Base-by-base conservation (phyloP, 2,888 invertebrate species). In the Masnerella sp. region DNA sequence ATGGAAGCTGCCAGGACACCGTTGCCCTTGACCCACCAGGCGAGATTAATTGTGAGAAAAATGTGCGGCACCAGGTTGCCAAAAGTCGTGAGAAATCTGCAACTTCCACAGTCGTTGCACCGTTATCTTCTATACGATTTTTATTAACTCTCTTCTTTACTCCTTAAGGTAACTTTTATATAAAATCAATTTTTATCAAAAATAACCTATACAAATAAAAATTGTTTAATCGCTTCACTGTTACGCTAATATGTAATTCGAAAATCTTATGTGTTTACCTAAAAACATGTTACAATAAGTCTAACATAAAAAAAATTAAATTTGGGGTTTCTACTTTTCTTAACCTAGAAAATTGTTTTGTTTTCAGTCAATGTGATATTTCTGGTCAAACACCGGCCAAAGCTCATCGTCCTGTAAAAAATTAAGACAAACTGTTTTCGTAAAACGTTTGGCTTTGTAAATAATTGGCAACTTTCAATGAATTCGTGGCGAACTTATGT, bases 51-150 rank as follows among this genome's bases (percentile, higher is more conserved):
- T 71, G 85, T 93, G 0, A 88, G 93, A 25, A 90, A 88, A 77
- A 81, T 89, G 30, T 89, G 93, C 59, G 92, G 93, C 0, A 89
- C 89, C 4, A 88, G 89, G 25, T 83, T 93, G 2, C 88, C 91
- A 0, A 88, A 91, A 42, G 84, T 90, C 5, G 91, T 91, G 0
- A 87, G 89, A 12, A 88, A 89, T 28, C 88, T 94, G 22, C 92
- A 92, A 43, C 81, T 94, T 22, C 94, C 94, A 0, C 89, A 88
- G 67, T 90, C 90, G 43, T 88, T 94, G 49, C 91, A 91, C 74
- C 90, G 91, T 77, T 94, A 93, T 81, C 87, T 94, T 32, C 88
- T 92, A 49, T 94, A 93, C 83, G 92, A 94, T 77, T 92, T 84
- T 56, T 80, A 83, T 59, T 85, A 75, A 58, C 11, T 14, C 7